phyloP scores from a whole-genome alignment of 2,888 invertebrate genomes.

The Melitaea athalia region DNA sequence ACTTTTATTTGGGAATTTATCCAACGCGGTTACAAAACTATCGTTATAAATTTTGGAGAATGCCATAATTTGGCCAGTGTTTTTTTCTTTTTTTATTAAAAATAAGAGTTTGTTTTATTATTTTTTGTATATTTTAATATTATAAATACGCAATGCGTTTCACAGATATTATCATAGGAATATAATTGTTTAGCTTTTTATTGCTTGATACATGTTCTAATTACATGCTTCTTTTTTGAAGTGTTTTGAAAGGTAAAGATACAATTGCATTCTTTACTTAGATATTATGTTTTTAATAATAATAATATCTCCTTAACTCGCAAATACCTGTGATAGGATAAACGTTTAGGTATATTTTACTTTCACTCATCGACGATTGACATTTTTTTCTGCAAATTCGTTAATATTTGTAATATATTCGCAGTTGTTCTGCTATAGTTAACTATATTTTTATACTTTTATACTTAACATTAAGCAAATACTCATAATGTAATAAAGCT shows the following conservation, averaged over 20 bases:
- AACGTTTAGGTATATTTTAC: not conserved
- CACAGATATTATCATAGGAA: not conserved
- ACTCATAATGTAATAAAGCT: conserved; percentile 45
- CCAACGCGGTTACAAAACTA: not conserved
- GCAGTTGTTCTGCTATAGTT: conserved; percentile 16
- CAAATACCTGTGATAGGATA: conserved; percentile 28
- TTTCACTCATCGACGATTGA: not conserved
- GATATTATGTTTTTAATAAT: not conserved
- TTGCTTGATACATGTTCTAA: not conserved
- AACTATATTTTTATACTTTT: conserved; percentile 30
- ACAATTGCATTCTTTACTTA: not conserved
- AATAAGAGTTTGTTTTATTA: conserved; percentile 15
- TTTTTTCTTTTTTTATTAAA: conserved; percentile 13
- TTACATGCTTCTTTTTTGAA: not conserved
- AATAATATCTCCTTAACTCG: conserved; percentile 13
- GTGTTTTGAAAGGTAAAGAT: not conserved
- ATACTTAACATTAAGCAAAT: conserved; percentile 36
- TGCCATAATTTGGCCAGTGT: conserved; percentile 25
- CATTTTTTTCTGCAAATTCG: not conserved
- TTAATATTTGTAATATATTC: not conserved
- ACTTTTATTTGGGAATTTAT: too few species aligned
- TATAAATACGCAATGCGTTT: not conserved
- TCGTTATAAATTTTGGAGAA: conserved; percentile 15
- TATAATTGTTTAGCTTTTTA: not conserved
- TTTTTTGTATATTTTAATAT: not conserved